Conservation (phyloP, 2,888 invertebrate genomes). For the Serrognathus titanus region DNA sequence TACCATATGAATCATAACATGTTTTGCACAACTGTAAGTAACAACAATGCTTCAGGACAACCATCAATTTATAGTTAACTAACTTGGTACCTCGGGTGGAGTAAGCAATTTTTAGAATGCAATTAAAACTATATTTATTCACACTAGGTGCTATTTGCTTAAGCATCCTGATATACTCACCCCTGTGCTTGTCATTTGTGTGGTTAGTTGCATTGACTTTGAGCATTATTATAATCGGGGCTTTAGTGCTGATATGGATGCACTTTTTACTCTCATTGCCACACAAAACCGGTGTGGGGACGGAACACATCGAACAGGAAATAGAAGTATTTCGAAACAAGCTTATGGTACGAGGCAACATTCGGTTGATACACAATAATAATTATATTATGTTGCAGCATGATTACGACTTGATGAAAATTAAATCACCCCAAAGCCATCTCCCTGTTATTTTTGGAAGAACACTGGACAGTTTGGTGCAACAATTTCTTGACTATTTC, state of each 20-base stretch:
- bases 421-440: constrained; percentile 44
- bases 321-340: constrained; percentile 58
- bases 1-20: too few species aligned
- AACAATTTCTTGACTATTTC: constrained; percentile 76
- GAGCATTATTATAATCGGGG: constrained; percentile 40
- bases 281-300: constrained; percentile 59
- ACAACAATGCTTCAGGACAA: too few species aligned
- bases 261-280: constrained; percentile 63
- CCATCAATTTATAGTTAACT: too few species aligned
- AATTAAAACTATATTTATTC: constrained; percentile 25
- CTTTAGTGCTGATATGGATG: constrained; percentile 56
- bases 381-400: constrained; percentile 27
- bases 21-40: too few species aligned
- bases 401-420: constrained; percentile 35
- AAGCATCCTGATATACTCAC: constrained; percentile 28
- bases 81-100: too few species aligned
- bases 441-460: constrained; percentile 78
- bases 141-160: constrained; percentile 27
- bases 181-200: constrained; percentile 35
- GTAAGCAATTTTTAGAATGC: constrained; percentile 30
- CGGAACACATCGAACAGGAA: constrained; percentile 61
- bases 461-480: constrained; percentile 78
- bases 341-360: constrained; percentile 53
- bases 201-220: constrained; percentile 34
- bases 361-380: neutral